phyloP scores from a whole-genome alignment of 2,113 vertebrate genomes.

The Pituophis catenifer region DNA sequence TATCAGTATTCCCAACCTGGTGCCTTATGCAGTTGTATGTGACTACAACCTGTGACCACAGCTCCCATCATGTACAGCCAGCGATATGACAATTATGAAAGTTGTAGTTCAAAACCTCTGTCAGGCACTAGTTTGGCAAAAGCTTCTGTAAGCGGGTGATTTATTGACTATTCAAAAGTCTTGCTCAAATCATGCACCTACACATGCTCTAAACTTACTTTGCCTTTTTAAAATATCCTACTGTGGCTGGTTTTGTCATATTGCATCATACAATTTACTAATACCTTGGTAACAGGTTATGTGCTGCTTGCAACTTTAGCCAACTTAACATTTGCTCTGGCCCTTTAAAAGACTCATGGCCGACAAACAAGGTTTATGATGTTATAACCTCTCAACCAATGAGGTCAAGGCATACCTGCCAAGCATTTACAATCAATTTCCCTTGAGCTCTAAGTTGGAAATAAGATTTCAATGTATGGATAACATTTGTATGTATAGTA shows the following conservation, averaged over 20 bases:
- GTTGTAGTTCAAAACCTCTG: background rate
- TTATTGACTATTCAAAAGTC: background rate
- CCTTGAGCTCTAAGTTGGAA: background rate
- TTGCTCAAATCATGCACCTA: no score
- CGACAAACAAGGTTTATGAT: background rate
- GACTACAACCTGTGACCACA: background rate
- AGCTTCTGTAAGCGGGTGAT: background rate
- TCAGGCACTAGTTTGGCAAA: background rate
- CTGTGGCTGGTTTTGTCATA: background rate
- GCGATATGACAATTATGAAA: background rate
- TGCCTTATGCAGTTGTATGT: background rate
- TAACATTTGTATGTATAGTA: background rate
- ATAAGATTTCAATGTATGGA: background rate
- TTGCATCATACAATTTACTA: background rate
- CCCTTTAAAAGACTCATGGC: no score
- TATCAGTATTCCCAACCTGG: background rate
- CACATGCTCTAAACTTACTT: background rate
- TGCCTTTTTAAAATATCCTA: no score
- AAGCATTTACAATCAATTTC: background rate
- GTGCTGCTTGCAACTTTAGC: no score
- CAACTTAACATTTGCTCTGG: no score
- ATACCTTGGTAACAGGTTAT: background rate
- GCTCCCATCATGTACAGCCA: background rate
- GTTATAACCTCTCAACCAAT: background rate
- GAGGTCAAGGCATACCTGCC: background rate